Evolutionary conservation across 2,113 vertebrate genomes (phyloP), one percentile per base, ranked within the genome.

Genomic region (Capreolus pygargus): DNA sequence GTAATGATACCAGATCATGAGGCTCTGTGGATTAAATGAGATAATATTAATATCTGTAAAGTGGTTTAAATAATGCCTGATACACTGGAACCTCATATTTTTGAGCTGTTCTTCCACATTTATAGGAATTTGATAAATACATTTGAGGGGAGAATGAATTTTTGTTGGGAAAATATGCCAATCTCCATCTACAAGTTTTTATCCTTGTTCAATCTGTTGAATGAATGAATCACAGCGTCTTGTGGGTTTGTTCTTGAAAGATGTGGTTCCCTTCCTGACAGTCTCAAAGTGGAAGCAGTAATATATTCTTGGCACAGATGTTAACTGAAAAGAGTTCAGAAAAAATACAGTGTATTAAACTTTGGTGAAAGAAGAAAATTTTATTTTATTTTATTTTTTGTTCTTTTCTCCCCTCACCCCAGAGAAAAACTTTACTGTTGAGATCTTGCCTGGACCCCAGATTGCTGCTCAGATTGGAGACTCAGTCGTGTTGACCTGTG

Each of bases 391-490:
- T 86, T 50, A 50, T 50, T 86, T 14, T 27, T 96, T 94, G 4
- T 57, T 85, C 33, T 91, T n/a, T 82, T 33, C 54, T 2, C 54
- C 45, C 13, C 39, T 27, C 39, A 76, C 16, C 45, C 7, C 52
- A 98, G 98, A 97, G 58, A 97, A 97, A 94, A 83, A 36, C 3
- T 91, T 98, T 79, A 89, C 27, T 10, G 82, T 98, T 2, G 95
- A 97, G 70, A 16, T 98, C 45, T 96, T 10, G 4, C 98, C 98
- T 19, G 91, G 95, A 5, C 76, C 91, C 12, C 43, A 4, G 23
- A 23, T 98, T 54, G 43, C 47, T 7, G 92, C 97, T 70, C 95
- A 84, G 84, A n/a, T 99, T 58, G 99, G 99, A 11, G 91, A 91
- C 33, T 82, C 83, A 0, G 89, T 99, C 0, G 1, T 76, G 8